Evolutionary conservation across 2,113 vertebrate species (phyloP).

Genomic region (Dicaeum eximium): DNA sequence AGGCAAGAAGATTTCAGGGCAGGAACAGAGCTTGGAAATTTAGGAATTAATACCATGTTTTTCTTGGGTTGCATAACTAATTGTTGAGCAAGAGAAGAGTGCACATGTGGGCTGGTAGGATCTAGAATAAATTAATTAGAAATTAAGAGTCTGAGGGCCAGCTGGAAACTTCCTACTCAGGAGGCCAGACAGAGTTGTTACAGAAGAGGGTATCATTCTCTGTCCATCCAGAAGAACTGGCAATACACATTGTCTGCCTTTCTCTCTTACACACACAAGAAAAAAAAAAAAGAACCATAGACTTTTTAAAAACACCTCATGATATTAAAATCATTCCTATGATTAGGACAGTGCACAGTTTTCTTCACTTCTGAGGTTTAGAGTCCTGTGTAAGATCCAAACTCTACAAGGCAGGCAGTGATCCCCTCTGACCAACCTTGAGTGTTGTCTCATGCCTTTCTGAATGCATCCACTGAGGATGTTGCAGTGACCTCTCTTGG

Average conservation of each 20-base stretch:
- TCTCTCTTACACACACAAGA: background rate
- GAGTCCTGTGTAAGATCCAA: background rate
- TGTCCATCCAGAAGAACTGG: background rate
- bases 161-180: background rate
- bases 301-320: background rate
- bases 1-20: background rate
- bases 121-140: constrained; percentile 1
- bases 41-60: constrained; percentile 16
- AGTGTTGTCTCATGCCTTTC: background rate
- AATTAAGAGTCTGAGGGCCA: background rate
- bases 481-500: constrained; percentile 30
- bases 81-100: constrained; percentile 19
- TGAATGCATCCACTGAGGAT: background rate
- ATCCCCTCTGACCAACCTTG: background rate
- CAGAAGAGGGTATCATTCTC: background rate
- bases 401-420: background rate
- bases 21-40: background rate
- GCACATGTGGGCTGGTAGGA: background rate
- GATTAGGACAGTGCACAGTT: background rate
- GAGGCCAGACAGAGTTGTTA: background rate
- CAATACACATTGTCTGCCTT: background rate
- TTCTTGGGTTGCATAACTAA: background rate
- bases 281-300: background rate
- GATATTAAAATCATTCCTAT: background rate
- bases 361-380: background rate